Conservation (phyloP, 2,888 invertebrate species). For the Amphipoea lucens region DNA sequence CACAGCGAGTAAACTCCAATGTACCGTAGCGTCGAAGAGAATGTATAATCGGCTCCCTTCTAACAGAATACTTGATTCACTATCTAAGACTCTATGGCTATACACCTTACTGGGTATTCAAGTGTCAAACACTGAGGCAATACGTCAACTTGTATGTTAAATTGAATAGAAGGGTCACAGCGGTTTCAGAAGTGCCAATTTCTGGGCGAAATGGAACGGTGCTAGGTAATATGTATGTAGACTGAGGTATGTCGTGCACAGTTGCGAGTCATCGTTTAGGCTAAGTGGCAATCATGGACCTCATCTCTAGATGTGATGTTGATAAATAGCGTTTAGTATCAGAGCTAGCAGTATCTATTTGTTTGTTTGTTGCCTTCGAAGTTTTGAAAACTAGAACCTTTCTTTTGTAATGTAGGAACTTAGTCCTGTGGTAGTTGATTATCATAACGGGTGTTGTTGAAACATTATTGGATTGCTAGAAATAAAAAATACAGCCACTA, state of each 20-base stretch:
- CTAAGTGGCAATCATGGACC: slow-evolving; percentile 38
- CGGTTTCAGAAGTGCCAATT: slow-evolving; percentile 14
- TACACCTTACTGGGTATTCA: slow-evolving; percentile 18
- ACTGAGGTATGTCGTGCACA: slow-evolving; percentile 4
- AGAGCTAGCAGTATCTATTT: not conserved
- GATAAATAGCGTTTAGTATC: slow-evolving; percentile 3
- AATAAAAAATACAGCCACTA: no score
- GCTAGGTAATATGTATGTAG: not conserved
- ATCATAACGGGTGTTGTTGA: no score
- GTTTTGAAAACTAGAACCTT: not conserved
- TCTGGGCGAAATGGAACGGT: slow-evolving; percentile 8
- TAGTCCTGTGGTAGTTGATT: not conserved
- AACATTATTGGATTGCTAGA: no score
- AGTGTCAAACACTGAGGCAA: slow-evolving; percentile 45
- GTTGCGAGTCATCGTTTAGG: slow-evolving; percentile 19
- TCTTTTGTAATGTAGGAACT: not conserved
- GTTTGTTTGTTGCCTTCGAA: no score
- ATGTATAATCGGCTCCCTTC: slow-evolving; percentile 51
- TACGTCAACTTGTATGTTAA: slow-evolving; percentile 31
- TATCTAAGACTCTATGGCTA: not conserved
- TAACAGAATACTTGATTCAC: slow-evolving; percentile 59
- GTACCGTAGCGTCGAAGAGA: slow-evolving; percentile 36
- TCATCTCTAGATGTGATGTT: slow-evolving; percentile 15
- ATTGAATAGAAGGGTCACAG: slow-evolving; percentile 25
- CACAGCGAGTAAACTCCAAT: slow-evolving; percentile 25